These are phyloP conservation scores for Branchinecta lindahli DNA, from an alignment of 1,140 invertebrate genomes.

Conservation along the genomic window DNA sequence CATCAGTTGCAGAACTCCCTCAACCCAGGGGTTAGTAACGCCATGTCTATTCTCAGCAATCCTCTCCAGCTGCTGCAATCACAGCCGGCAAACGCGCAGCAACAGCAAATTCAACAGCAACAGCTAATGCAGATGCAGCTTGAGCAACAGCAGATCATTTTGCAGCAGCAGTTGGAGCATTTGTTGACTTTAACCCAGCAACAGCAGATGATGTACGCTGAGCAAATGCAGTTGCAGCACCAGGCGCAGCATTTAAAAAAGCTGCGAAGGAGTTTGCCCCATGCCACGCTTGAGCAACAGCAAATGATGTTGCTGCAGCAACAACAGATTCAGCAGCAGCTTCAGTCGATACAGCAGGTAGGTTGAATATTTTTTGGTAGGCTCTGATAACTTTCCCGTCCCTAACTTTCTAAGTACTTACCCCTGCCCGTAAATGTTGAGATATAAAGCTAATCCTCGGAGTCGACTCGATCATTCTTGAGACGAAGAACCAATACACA, in stretches of 20 bases:
- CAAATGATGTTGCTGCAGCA: conserved; percentile 21
- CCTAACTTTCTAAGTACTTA: no score
- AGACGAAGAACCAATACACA: no score
- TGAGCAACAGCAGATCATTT: conserved; percentile 21
- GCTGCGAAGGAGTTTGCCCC: conserved; percentile 29
- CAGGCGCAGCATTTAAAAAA: conserved; percentile 34
- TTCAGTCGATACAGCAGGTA: conserved; percentile 25
- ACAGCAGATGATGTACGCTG: conserved; percentile 29
- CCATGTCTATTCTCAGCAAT: not conserved
- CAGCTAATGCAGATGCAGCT: conserved; percentile 18
- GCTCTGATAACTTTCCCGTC: not conserved
- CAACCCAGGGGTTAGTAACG: not conserved
- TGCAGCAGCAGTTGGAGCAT: conserved; percentile 22
- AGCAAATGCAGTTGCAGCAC: conserved; percentile 32
- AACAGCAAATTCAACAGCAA: conserved; percentile 20
- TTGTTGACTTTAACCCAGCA: conserved; percentile 25
- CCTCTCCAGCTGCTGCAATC: conserved; percentile 13
- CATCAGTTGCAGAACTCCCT: conserved; percentile 14
- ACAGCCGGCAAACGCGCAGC: conserved; percentile 16
- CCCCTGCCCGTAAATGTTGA: no score
- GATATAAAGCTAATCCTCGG: no score
- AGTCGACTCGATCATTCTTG: no score
- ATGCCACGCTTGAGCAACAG: conserved; percentile 22
- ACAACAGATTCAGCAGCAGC: conserved; percentile 22
- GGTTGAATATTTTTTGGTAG: not conserved